A percentile compares a stretch with the other conserved stretches of the same genome.
These are phyloP conservation scores for Drosophila bunnanda DNA, from an alignment of 2,888 invertebrate species.

Conservation along the genomic window DNA sequence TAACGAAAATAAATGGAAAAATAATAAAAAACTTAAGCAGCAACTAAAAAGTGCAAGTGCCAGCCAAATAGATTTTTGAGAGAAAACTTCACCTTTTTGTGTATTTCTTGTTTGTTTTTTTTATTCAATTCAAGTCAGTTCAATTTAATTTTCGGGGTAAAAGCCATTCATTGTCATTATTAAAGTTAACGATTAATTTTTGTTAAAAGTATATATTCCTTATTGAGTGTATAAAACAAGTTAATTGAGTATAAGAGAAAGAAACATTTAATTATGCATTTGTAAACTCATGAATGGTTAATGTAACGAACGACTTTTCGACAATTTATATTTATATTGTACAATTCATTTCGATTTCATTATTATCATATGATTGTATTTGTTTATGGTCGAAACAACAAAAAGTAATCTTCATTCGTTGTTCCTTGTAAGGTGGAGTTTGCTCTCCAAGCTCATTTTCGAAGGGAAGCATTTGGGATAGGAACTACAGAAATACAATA, in stretches of 20 bases:
- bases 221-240: slow-evolving; percentile 66
- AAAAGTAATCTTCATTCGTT: slow-evolving; percentile 79
- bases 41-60: slow-evolving; percentile 45
- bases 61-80: slow-evolving; percentile 70
- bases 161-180: slow-evolving; percentile 76
- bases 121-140: slow-evolving; percentile 51
- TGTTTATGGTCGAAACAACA: slow-evolving; percentile 50
- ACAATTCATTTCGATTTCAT: slow-evolving; percentile 53
- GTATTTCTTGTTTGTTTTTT: slow-evolving; percentile 39
- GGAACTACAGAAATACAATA: slow-evolving; percentile 49
- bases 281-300: slow-evolving; percentile 78
- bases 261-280: slow-evolving; percentile 70
- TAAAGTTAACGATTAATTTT: slow-evolving; percentile 74
- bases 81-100: slow-evolving; percentile 84
- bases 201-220: slow-evolving; percentile 62
- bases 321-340: slow-evolving; percentile 66
- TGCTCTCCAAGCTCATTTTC: slow-evolving; percentile 82
- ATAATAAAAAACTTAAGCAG: slow-evolving; percentile 51
- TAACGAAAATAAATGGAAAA: slow-evolving; percentile 34
- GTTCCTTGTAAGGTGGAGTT: slow-evolving; percentile 84
- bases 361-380: slow-evolving; percentile 44
- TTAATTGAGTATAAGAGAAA: slow-evolving; percentile 71
- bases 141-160: slow-evolving; percentile 56
- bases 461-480: slow-evolving; percentile 54
- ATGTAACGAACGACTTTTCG: slow-evolving; percentile 76